phyloP scores from a whole-genome alignment of 2,888 invertebrate species.

The Leptopilina myrica region DNA sequence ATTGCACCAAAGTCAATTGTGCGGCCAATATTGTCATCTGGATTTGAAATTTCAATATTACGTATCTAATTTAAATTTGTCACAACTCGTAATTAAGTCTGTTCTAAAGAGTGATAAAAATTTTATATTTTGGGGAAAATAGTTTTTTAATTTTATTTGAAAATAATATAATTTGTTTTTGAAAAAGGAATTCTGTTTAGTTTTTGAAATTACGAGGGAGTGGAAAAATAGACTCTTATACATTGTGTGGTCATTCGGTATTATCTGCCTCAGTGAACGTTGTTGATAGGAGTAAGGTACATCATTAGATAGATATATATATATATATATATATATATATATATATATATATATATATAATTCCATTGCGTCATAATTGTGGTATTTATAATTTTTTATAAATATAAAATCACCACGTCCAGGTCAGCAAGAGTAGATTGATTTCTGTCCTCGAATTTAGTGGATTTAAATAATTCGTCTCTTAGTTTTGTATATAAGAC shows the following conservation, averaged over 20 bases:
- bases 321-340: neutral
- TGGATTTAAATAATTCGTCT: too few species aligned
- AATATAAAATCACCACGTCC: neutral
- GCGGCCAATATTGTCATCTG: slow-evolving; percentile 7
- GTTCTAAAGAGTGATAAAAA: neutral
- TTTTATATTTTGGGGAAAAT: neutral
- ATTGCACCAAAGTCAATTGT: slow-evolving; percentile 33
- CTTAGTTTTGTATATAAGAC: too few species aligned
- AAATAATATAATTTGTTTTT: too few species aligned
- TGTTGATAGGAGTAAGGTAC: neutral
- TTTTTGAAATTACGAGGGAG: too few species aligned
- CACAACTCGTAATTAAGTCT: neutral
- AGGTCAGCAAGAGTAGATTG: too few species aligned
- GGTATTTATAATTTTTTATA: neutral
- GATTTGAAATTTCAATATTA: neutral
- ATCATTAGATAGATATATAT: neutral
- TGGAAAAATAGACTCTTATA: too few species aligned
- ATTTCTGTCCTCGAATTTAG: too few species aligned
- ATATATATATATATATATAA: neutral
- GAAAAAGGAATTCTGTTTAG: too few species aligned
- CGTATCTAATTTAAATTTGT: neutral
- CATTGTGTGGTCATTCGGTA: too few species aligned
- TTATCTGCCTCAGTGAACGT: neutral
- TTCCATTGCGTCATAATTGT: slow-evolving; percentile 2
- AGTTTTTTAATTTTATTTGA: too few species aligned